These are phyloP conservation scores for Micromussa lordhowensis DNA, from an alignment of 92 coral and sea anemone species.

Conservation along the genomic window DNA sequence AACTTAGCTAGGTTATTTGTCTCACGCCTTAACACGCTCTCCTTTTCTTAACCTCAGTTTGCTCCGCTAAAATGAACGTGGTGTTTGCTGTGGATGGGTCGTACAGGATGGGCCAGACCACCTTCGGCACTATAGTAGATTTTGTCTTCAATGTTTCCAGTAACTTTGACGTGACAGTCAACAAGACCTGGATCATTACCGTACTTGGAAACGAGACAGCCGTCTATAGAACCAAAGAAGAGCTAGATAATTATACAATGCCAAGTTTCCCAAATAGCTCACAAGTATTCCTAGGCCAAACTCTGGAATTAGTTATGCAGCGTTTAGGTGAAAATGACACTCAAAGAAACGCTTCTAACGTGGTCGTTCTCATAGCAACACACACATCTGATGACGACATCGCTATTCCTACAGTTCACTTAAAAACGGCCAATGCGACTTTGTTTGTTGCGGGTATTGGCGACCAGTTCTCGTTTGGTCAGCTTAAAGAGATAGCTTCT, in stretches of 20 bases:
- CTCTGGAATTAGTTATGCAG: background rate
- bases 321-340: background rate
- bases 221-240: slow-evolving; percentile 26
- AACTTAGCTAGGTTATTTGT: background rate
- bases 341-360: background rate
- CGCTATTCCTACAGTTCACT: slow-evolving; percentile 16
- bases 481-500: slow-evolving; percentile 29
- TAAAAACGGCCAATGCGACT: slow-evolving; percentile 7
- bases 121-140: background rate
- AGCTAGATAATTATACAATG: background rate
- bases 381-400: slow-evolving; percentile 28
- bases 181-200: slow-evolving; percentile 27
- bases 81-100: slow-evolving; percentile 34
- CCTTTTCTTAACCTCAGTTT: background rate
- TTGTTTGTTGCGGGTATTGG: slow-evolving; percentile 11
- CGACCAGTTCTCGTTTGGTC: slow-evolving; percentile 13
- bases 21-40: background rate
- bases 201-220: slow-evolving; percentile 11
- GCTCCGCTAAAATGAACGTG: slow-evolving; percentile 19
- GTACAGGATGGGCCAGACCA: background rate
- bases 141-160: slow-evolving; percentile 7
- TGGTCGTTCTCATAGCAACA: slow-evolving; percentile 13
- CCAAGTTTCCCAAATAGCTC: slow-evolving; percentile 7
- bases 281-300: background rate
- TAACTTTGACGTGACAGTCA: slow-evolving; percentile 2